Base-by-base conservation (phyloP, 1,140 invertebrate genomes). In the Kradibia gibbosae region DNA sequence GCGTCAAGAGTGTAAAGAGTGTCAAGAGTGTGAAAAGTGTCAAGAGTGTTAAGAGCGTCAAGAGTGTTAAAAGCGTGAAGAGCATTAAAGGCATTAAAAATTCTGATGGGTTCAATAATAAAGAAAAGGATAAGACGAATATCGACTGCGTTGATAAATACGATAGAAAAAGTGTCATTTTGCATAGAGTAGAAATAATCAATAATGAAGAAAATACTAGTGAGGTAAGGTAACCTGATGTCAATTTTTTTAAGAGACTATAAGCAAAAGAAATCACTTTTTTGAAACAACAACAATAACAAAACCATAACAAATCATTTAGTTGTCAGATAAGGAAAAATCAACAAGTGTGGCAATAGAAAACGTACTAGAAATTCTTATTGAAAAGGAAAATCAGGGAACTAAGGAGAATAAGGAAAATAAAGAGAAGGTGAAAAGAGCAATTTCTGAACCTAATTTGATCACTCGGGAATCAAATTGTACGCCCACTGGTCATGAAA, bases 381-480 rank as follows among this genome's bases (percentile, higher is more conserved):
- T 82, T 22, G 84, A 87, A 15, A 82, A 78, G 31, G 76, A 81
- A 3, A 45, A 60, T 22, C 75, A 82, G 50, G n/a, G 34, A 48
- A n/a, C 67, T 73, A 76, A 81, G 7, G 74, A 80, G 36, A 22
- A 36, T 45, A 74, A 76, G 8, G 75, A 65, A 7, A 53, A 34
- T 36, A 86, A 87, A 22, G 85, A 88, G 10, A 88, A 86, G 76
- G 86, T 89, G 25, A 89, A 89, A 62, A 85, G 88, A 83, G 86
- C 89, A 22, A 84, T 86, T 45, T 90, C 89, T 8, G 89, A 90
- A 31, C 88, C 88, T 28, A 88, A 86, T 42, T 82, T 89, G 31
- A 82, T 88, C 2, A 82, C 82, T 0, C 84, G 86, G 0, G 88
- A 88, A 28, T 85, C 84, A n/a, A 75, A 85, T 76, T 10, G 84